Conservation (phyloP, 2,888 invertebrate species). For the Ormyrus thymus region DNA sequence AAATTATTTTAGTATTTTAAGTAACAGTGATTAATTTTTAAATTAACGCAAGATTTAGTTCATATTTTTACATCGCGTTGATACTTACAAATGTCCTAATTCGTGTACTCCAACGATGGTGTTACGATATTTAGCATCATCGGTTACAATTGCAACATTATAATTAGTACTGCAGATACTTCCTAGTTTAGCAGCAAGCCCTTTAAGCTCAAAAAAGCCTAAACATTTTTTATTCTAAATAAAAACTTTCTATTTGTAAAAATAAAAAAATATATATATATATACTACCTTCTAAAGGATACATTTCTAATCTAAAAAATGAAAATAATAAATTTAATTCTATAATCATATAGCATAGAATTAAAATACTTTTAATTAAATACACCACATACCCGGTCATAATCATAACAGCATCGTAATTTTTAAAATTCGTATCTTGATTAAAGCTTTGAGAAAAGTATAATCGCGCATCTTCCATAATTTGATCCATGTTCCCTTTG, state of each 20-base stretch:
- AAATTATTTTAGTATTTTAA: no score
- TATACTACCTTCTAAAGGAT: no score
- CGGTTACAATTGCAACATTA: conserved; percentile 14
- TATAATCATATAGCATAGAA: no score
- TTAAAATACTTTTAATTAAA: no score
- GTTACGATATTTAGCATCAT: conserved; percentile 1
- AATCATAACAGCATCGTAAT: background rate
- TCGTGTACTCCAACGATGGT: conserved; percentile 22
- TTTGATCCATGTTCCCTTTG: background rate
- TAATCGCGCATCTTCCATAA: background rate
- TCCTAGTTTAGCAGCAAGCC: conserved; percentile 22
- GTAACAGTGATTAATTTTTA: no score
- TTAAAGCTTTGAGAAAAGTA: background rate
- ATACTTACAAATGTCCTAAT: conserved; percentile 27
- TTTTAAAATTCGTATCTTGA: background rate
- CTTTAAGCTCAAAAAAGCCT: conserved; percentile 2
- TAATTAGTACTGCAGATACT: conserved; percentile 1
- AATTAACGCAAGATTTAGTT: no score
- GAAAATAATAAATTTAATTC: no score
- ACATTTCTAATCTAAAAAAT: no score
- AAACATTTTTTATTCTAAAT: no score
- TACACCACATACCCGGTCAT: background rate
- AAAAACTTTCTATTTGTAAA: no score
- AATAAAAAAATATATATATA: no score
- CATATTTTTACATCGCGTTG: no score